Percentiles rank a stretch among this genome's conserved stretches.
phyloP scores from a whole-genome alignment of 2,113 vertebrate genomes.

The Malaclemys terrapin region DNA sequence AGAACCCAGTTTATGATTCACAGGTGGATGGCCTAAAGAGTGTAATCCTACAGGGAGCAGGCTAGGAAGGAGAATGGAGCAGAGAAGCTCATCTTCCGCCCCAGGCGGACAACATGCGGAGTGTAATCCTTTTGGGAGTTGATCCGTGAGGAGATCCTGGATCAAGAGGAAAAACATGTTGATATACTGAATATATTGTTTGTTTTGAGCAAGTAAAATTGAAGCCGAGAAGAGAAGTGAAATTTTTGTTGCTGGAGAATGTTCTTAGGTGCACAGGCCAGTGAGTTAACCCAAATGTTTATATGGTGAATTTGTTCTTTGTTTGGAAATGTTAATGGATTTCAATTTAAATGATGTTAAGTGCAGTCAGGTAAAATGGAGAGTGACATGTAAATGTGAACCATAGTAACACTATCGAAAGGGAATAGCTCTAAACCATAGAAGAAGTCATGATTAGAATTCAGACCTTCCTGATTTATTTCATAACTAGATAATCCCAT shows the following conservation, averaged over 20 bases:
- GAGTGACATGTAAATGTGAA: neutral
- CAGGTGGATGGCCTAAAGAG: neutral
- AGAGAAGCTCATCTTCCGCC: no score
- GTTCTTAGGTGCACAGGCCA: fast-evolving
- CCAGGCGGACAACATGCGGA: no score
- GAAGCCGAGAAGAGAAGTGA: neutral
- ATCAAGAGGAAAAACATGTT: neutral
- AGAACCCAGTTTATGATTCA: neutral
- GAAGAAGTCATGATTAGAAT: neutral
- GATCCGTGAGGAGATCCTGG: neutral
- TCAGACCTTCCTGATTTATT: neutral
- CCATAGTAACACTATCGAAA: neutral
- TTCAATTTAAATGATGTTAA: neutral
- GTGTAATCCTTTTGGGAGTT: no score
- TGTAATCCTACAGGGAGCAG: neutral
- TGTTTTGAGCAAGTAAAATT: neutral
- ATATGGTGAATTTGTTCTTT: no score
- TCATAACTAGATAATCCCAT: neutral
- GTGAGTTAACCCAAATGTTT: neutral
- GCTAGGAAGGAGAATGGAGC: neutral
- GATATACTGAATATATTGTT: fast-evolving
- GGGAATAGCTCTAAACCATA: neutral
- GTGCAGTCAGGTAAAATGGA: neutral
- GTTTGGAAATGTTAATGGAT: neutral
- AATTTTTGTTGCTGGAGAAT: neutral